These are phyloP conservation scores for Petrolisthes manimaculis DNA, from an alignment of 2,888 invertebrate genomes.

Conservation along the genomic window DNA sequence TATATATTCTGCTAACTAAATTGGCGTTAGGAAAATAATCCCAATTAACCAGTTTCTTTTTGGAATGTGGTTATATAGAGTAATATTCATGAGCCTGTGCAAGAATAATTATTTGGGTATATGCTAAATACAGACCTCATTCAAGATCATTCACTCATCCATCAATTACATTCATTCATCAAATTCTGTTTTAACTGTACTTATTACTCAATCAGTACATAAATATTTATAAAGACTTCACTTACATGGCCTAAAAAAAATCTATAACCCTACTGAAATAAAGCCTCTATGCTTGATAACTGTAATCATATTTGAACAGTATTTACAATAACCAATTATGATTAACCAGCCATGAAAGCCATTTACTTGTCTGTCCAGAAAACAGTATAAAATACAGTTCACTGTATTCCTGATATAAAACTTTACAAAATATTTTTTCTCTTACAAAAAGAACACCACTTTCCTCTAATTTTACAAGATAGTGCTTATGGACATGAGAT, in stretches of 20 bases:
- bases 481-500: conserved; percentile 59
- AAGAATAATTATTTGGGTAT: conserved; percentile 53
- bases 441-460: conserved; percentile 58
- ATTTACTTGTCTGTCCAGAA: conserved; percentile 52
- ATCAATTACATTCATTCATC: conserved; percentile 35
- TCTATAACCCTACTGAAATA: conserved; percentile 50
- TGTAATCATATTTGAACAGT: conserved; percentile 49
- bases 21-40: conserved; percentile 40
- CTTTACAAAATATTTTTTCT: conserved; percentile 61
- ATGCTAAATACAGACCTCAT: conserved; percentile 27
- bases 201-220: conserved; percentile 14
- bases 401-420: conserved; percentile 63
- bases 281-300: conserved; percentile 47
- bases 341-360: conserved; percentile 57
- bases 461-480: conserved; percentile 52
- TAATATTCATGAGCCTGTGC: conserved; percentile 55
- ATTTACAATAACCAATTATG: conserved; percentile 56
- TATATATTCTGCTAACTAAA: conserved; percentile 48
- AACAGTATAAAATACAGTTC: conserved; percentile 63
- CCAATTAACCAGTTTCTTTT: conserved; percentile 48
- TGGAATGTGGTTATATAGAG: conserved; percentile 62
- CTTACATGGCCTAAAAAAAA: conserved; percentile 55
- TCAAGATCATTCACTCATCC: conserved; percentile 46
- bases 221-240: conserved; percentile 57
- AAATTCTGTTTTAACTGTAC: conserved; percentile 25